A percentile compares a stretch with the other conserved stretches of the same genome.
Conservation (phyloP, 2,797 vertebrate genomes). For the Scyliorhinus canicula region DNA sequence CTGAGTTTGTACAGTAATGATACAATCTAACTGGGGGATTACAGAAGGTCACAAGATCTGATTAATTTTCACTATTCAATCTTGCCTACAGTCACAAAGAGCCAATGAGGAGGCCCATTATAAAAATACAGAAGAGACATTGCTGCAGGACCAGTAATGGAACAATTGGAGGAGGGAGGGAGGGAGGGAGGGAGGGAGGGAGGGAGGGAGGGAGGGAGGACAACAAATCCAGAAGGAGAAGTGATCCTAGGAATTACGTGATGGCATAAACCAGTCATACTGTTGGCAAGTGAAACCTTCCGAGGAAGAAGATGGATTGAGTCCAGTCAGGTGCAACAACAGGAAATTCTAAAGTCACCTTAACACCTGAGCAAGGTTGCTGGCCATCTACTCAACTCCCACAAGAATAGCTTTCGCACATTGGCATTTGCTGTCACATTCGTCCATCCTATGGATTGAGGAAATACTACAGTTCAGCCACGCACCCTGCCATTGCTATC, state of each 20-base stretch:
- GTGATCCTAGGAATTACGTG: neutral
- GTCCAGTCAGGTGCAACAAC: neutral
- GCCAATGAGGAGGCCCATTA: slow-evolving; percentile 5
- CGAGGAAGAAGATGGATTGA: neutral
- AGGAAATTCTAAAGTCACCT: too few species aligned
- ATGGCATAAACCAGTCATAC: neutral
- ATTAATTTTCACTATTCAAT: neutral
- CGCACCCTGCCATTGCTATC: neutral
- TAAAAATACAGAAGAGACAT: neutral
- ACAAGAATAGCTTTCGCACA: neutral
- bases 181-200: too few species aligned
- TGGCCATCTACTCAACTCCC: neutral
- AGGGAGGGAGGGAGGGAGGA: too few species aligned
- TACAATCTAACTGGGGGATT: slow-evolving; percentile 10
- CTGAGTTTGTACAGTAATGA: slow-evolving; percentile 23
- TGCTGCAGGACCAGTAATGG: neutral
- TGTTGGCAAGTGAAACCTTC: neutral
- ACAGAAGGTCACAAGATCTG: slow-evolving; percentile 18
- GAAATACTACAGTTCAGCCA: neutral
- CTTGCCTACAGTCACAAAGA: neutral
- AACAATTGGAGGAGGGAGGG: neutral
- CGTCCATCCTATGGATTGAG: too few species aligned
- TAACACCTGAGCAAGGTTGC: too few species aligned
- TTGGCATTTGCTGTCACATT: neutral
- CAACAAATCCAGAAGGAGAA: neutral